phyloP scores from a whole-genome alignment of 2,113 vertebrate genomes.

The Corynorhinus townsendii region DNA sequence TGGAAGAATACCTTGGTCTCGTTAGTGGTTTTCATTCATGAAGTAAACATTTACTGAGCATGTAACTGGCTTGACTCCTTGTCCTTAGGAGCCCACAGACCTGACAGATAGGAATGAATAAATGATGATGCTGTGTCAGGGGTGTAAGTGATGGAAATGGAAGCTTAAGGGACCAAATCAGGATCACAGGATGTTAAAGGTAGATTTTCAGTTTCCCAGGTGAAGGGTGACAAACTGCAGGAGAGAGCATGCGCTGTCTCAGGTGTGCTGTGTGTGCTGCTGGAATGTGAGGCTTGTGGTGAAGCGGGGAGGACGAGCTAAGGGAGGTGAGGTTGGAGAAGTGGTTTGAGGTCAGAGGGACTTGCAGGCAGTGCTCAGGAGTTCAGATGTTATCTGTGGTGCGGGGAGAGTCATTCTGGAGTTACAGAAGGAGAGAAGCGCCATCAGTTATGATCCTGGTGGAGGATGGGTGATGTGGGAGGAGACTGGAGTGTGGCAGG shows the following conservation, averaged over 20 bases:
- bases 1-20: neutral
- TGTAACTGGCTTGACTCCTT: neutral
- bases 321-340: neutral
- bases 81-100: neutral
- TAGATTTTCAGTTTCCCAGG: neutral
- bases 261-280: neutral
- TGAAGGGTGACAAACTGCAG: neutral
- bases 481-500: neutral
- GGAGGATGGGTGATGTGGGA: neutral
- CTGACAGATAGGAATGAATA: neutral
- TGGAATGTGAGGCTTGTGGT: neutral
- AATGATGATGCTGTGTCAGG: neutral
- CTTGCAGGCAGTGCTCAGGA: neutral
- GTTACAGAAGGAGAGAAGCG: neutral
- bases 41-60: neutral
- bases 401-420: neutral
- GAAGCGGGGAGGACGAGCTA: neutral
- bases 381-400: neutral
- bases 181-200: neutral
- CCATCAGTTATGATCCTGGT: neutral
- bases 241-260: neutral
- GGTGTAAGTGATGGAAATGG: neutral
- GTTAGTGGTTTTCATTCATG: neutral
- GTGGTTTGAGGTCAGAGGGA: neutral
- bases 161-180: neutral